Conservation (phyloP, 2,113 vertebrate genomes). For the Ellobius talpinus region DNA sequence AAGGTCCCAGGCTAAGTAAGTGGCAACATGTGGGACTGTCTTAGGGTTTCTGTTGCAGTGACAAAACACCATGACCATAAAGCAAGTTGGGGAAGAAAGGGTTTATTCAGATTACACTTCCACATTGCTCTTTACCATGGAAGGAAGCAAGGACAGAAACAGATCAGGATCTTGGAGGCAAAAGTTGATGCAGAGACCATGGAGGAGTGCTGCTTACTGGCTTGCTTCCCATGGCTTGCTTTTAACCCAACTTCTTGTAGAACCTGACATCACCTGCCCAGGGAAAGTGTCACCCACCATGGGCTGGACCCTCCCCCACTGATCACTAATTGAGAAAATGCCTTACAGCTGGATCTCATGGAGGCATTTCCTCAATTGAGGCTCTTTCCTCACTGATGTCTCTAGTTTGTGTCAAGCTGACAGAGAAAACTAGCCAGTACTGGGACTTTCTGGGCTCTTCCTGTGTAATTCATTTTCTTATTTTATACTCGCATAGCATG, state of each 20-base stretch:
- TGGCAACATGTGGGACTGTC: neutral
- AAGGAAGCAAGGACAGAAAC: neutral
- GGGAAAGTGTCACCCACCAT: neutral
- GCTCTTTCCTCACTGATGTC: neutral
- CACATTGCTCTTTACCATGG: neutral
- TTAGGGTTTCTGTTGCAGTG: neutral
- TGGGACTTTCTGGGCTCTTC: neutral
- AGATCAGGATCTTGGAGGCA: neutral
- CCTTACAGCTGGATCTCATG: neutral
- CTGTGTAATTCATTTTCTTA: conserved; percentile 55
- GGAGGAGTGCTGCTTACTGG: neutral
- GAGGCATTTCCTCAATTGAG: neutral
- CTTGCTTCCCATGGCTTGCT: neutral
- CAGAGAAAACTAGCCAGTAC: neutral
- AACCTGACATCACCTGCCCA: neutral
- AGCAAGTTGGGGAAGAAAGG: neutral
- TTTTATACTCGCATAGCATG: conserved; percentile 47
- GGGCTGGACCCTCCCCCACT: neutral
- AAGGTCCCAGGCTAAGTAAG: neutral
- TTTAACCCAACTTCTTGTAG: neutral
- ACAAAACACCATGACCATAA: neutral
- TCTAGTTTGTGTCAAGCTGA: neutral
- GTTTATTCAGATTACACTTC: neutral
- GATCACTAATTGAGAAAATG: neutral
- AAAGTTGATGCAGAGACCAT: neutral